These are phyloP conservation scores for Daphoenositta chrysoptera DNA, from an alignment of 2,113 vertebrate genomes.

Conservation along the genomic window DNA sequence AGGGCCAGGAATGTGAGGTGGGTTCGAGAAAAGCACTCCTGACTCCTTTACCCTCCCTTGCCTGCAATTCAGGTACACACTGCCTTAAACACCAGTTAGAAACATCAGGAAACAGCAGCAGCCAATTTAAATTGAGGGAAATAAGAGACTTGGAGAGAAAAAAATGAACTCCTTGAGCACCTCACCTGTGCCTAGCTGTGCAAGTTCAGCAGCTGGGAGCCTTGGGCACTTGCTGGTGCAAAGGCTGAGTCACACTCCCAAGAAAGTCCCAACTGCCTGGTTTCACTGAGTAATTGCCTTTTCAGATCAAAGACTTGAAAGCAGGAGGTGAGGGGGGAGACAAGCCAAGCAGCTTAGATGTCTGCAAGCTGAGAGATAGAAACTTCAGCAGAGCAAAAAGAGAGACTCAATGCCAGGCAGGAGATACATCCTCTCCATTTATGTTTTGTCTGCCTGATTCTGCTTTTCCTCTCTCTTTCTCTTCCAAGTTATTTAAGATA, in stretches of 20 bases:
- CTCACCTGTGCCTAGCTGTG: not conserved
- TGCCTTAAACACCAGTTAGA: not conserved
- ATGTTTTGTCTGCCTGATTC: not conserved
- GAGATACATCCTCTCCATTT: not conserved
- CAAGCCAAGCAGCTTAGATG: not conserved
- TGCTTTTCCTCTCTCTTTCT: not conserved
- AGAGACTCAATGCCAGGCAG: not conserved
- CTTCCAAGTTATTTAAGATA: not conserved
- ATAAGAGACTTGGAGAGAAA: not conserved
- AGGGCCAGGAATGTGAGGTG: not conserved
- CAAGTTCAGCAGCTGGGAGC: not conserved
- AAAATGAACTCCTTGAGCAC: not conserved
- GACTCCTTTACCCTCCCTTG: not conserved
- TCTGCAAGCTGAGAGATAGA: not conserved
- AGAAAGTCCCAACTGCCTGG: not conserved
- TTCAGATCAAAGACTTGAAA: not conserved
- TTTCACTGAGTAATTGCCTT: not conserved
- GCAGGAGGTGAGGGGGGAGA: not conserved
- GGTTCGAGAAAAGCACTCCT: not conserved
- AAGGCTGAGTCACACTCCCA: not conserved
- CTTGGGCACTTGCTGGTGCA: not conserved
- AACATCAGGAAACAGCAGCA: not conserved
- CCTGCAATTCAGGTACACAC: not conserved
- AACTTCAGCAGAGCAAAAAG: not conserved
- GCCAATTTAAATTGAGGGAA: not conserved